phyloP scores from a whole-genome alignment of 2,797 vertebrate genomes.

The Phataginus tricuspis region DNA sequence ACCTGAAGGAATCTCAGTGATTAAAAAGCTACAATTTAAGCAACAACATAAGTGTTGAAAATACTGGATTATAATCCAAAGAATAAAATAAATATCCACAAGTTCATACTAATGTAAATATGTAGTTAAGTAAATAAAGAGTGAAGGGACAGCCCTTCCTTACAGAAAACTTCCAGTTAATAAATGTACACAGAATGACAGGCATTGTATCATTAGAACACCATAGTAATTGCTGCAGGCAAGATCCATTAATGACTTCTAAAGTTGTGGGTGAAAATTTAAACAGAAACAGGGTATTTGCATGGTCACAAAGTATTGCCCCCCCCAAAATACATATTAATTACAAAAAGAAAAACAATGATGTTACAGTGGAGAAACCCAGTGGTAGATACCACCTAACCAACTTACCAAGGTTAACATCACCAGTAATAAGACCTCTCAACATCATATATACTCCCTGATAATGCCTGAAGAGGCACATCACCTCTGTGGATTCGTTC shows the following conservation, averaged over 20 bases:
- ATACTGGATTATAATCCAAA: background rate
- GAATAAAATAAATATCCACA: background rate
- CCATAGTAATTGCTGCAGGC: background rate
- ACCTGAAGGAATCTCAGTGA: background rate
- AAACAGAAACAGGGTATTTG: constrained; percentile 24
- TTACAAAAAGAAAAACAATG: constrained; percentile 22
- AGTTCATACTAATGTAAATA: background rate
- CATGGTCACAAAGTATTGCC: background rate
- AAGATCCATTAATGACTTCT: background rate
- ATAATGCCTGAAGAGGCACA: background rate
- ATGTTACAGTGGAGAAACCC: background rate
- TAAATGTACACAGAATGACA: background rate
- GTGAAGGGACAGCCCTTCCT: background rate
- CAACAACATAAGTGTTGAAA: background rate
- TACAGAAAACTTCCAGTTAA: constrained; percentile 8
- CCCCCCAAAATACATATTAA: background rate
- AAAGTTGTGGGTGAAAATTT: background rate
- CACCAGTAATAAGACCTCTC: background rate
- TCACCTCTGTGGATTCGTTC: background rate
- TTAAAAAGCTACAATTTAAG: background rate
- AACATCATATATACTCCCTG: too few species aligned
- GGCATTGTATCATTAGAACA: background rate
- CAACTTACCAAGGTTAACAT: background rate
- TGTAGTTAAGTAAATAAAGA: constrained; percentile 3
- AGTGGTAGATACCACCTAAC: background rate